Evolutionary conservation across 2,797 vertebrate genomes (phyloP).

Genomic region (Gallirallus australis): DNA sequence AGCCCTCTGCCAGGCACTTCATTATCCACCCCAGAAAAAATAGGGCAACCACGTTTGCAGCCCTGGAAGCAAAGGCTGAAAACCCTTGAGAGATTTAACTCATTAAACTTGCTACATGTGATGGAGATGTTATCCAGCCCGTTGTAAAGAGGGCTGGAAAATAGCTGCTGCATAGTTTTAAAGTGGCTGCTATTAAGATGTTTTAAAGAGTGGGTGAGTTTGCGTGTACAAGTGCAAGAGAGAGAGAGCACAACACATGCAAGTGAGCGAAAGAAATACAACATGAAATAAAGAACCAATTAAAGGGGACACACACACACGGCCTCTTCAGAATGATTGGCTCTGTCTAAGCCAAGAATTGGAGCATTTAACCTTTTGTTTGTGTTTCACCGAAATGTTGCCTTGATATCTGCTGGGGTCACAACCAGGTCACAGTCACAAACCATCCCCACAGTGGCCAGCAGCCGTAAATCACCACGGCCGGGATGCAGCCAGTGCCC

Average conservation of each 20-base stretch:
- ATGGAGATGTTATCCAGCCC: conserved; percentile 14
- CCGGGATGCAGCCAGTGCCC: neutral
- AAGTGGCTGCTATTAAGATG: neutral
- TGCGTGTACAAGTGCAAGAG: neutral
- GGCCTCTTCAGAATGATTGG: conserved; percentile 77
- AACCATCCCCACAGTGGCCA: conserved; percentile 78
- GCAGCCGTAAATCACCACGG: conserved; percentile 78
- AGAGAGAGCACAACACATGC: fast-evolving
- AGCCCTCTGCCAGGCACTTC: neutral
- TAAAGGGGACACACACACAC: neutral
- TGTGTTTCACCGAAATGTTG: conserved; percentile 83
- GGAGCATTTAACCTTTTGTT: conserved; percentile 81
- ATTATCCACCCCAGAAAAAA: neutral
- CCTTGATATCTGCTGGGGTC: conserved; percentile 83
- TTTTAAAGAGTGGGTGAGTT: neutral
- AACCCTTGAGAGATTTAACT: neutral
- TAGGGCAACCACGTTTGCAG: neutral
- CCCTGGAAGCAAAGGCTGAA: neutral
- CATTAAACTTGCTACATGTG: neutral
- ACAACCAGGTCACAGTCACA: conserved; percentile 86
- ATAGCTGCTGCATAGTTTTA: neutral
- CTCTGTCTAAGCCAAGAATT: conserved; percentile 72
- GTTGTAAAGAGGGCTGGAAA: neutral
- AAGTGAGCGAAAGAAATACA: neutral
- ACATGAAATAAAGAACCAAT: conserved; percentile 24